Percentiles rank a stretch among this genome's conserved stretches.
phyloP scores from a whole-genome alignment of 2,113 vertebrate species.

The Xiphophorus hellerii region DNA sequence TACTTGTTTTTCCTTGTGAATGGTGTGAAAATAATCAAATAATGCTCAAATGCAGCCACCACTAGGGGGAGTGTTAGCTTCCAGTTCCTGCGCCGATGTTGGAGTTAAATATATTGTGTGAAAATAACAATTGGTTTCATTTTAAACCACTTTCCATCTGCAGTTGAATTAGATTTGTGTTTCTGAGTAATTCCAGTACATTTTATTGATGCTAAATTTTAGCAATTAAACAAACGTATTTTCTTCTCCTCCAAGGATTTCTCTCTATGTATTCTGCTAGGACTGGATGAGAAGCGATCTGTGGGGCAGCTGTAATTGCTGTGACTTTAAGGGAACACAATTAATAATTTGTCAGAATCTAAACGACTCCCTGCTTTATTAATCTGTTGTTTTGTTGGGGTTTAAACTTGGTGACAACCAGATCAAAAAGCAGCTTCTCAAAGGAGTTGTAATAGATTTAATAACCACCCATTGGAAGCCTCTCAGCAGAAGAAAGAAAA shows the following conservation, averaged over 20 bases:
- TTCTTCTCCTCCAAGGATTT: conserved; percentile 17
- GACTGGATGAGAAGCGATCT: conserved; percentile 41
- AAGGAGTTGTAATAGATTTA: conserved; percentile 47
- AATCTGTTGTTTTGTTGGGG: conserved; percentile 54
- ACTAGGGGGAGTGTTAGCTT: no score
- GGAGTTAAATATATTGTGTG: no score
- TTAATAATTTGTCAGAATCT: conserved; percentile 63
- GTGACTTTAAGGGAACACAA: conserved; percentile 56
- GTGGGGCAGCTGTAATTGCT: conserved; percentile 48
- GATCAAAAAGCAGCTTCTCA: conserved; percentile 54
- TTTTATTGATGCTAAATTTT: conserved; percentile 21
- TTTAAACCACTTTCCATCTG: neutral
- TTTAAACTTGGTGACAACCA: conserved; percentile 37
- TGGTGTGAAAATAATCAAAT: no score
- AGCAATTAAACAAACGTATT: conserved; percentile 29
- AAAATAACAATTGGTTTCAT: neutral
- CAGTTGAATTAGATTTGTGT: neutral
- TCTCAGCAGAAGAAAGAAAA: conserved; percentile 31
- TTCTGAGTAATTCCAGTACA: conserved; percentile 12
- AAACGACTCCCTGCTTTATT: conserved; percentile 61
- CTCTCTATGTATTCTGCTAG: conserved; percentile 30
- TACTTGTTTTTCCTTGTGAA: no score
- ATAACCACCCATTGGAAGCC: conserved; percentile 24
- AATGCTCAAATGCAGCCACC: no score
- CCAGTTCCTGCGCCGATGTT: no score